Evolutionary conservation across 2,797 vertebrate species (phyloP).

Genomic region (Cephalopachus bancanus): DNA sequence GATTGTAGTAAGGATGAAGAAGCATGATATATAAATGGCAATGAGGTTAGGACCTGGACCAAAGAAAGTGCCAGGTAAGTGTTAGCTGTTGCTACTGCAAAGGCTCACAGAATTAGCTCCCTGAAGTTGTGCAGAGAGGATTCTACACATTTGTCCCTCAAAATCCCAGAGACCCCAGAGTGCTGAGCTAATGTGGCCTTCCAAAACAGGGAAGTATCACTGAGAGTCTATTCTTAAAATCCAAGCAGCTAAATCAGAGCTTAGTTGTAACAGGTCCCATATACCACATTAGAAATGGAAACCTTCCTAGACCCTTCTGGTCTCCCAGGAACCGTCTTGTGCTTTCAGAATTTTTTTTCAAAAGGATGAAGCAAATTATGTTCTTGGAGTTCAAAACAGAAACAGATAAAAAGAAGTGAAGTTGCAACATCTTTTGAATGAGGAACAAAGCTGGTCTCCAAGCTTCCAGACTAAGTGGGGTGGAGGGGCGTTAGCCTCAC

Average conservation of each 20-base stretch:
- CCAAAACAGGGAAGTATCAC: not conserved
- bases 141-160: not conserved
- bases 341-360: constrained; percentile 2
- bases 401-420: constrained; percentile 12
- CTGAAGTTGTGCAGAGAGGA: not conserved
- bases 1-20: not conserved
- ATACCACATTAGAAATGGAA: not conserved
- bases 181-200: not conserved
- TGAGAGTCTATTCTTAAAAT: not conserved
- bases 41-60: not conserved
- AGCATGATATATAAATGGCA: not conserved
- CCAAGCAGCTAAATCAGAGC: not conserved
- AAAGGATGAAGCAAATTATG: not conserved
- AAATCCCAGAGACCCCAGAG: not conserved
- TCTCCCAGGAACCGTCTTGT: not conserved
- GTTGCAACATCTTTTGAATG: not conserved
- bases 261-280: not conserved
- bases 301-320: not conserved
- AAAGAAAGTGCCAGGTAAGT: not conserved
- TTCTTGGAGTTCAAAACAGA: constrained; percentile 15
- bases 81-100: not conserved
- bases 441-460: not conserved
- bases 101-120: not conserved
- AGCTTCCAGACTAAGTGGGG: not conserved
- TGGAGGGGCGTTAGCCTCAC: not conserved